These are phyloP conservation scores for Lithophane socia DNA, from an alignment of 2,888 invertebrate species.

Conservation along the genomic window DNA sequence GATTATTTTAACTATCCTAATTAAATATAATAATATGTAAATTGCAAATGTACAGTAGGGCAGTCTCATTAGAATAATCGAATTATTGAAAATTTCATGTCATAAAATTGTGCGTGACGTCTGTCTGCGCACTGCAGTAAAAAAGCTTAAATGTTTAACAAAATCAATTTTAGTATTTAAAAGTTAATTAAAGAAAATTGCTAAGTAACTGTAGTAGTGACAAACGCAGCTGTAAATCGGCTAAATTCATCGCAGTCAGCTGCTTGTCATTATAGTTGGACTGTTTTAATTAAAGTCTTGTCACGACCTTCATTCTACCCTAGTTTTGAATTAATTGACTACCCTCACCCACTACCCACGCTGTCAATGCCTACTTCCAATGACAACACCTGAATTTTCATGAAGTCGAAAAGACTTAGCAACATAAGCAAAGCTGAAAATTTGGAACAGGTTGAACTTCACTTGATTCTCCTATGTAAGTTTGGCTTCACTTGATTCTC, in stretches of 20 bases:
- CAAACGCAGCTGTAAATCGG: too few species aligned
- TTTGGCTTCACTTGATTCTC: neutral
- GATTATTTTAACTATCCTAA: conserved; percentile 28
- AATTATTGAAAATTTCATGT: conserved; percentile 32
- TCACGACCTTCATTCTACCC: neutral
- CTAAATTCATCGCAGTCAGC: neutral
- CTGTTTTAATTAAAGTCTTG: conserved; percentile 24
- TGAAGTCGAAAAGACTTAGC: neutral
- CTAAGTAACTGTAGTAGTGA: neutral
- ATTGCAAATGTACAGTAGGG: conserved; percentile 24
- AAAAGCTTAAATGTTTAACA: neutral
- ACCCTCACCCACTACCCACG: neutral
- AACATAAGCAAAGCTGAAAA: neutral
- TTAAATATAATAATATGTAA: conserved; percentile 36
- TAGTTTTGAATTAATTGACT: conserved; percentile 7
- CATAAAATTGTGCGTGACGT: conserved; percentile 5
- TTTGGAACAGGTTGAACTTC: neutral
- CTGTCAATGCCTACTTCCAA: neutral
- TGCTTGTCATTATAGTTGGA: conserved; percentile 3
- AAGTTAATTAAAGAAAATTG: neutral
- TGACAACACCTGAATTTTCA: neutral
- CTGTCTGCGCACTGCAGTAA: conserved; percentile 8
- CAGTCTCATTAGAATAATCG: conserved; percentile 43
- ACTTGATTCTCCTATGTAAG: conserved; percentile 4
- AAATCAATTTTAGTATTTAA: neutral